Evolutionary conservation across 2,113 vertebrate genomes (phyloP).

Genomic region (Anthoscopus minutus): DNA sequence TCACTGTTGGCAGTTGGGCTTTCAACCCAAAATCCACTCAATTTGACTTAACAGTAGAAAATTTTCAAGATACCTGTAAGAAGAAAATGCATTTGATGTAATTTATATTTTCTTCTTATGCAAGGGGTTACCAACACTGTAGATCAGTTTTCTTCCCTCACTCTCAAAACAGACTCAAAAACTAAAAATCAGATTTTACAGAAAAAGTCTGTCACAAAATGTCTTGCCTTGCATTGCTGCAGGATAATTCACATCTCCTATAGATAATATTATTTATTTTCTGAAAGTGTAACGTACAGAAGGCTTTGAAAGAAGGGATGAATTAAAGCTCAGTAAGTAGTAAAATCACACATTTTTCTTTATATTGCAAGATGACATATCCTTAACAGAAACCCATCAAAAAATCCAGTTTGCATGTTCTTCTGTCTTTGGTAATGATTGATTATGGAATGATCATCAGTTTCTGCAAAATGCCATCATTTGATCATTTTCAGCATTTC

Average conservation of each 20-base stretch:
- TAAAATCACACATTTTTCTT: background rate
- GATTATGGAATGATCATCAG: background rate
- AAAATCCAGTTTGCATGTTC: background rate
- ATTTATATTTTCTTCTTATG: background rate
- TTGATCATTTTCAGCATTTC: background rate
- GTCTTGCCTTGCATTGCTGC: background rate
- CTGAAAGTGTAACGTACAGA: background rate
- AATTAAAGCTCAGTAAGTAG: background rate
- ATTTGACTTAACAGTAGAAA: background rate
- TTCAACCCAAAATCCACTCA: background rate
- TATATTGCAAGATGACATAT: background rate
- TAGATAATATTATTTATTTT: background rate
- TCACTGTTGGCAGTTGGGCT: background rate
- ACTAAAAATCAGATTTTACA: background rate
- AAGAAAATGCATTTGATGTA: background rate
- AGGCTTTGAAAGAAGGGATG: background rate
- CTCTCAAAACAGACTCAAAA: background rate
- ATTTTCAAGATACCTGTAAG: background rate
- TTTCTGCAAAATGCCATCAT: background rate
- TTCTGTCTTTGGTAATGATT: background rate
- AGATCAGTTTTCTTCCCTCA: background rate
- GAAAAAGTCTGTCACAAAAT: background rate
- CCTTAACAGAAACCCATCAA: background rate
- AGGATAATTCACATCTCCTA: background rate
- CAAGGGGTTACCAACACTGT: background rate